Base-by-base conservation (phyloP, 2,113 vertebrate species). In the Actinemys pallida region DNA sequence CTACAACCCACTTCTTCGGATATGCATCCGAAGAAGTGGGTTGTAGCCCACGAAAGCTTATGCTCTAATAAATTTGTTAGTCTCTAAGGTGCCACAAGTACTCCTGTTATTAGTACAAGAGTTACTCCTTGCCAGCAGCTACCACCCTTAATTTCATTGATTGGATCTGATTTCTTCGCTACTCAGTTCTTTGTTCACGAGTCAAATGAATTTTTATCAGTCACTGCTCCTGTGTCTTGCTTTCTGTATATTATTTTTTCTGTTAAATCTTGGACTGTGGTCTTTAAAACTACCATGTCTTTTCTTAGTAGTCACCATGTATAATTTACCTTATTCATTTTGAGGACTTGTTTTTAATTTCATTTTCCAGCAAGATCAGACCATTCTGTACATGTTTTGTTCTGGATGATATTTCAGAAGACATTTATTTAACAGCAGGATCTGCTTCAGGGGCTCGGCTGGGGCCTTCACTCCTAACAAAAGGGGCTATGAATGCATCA, bases 81-180 rank as follows among this genome's bases (percentile, higher is more conserved):
- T n/a, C n/a, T n/a, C n/a, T n/a, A n/a, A n/a, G n/a, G n/a, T n/a
- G n/a, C n/a, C n/a, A n/a, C n/a, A n/a, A n/a, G n/a, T n/a, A n/a
- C n/a, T n/a, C n/a, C n/a, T n/a, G n/a, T n/a, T n/a, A 83, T 88
- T 87, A 94, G 90, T 47, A 96, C n/a, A 45, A 97, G 86, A 88
- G 42, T 54, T 94, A 90, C 83, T 92, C 93, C 84, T 92, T 90
- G 95, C 94, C 96, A 97, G 94, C 87, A 96, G 95, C 94, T 92
- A 96, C 88, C 90, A 86, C 95, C 87, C 87, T 94, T 93, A 92
- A 92, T 90, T 93, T 94, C 88, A 88, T 95, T 89, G 91, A 94
- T 53, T 82, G 52, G 96, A 95, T 76, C 88, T 83, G 50, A 93
- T 97, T 96, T 95, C 95, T 93, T 93, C 82, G 81, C 93, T 82